phyloP scores from a whole-genome alignment of 2,888 invertebrate species.

The Ypsolopha sequella region DNA sequence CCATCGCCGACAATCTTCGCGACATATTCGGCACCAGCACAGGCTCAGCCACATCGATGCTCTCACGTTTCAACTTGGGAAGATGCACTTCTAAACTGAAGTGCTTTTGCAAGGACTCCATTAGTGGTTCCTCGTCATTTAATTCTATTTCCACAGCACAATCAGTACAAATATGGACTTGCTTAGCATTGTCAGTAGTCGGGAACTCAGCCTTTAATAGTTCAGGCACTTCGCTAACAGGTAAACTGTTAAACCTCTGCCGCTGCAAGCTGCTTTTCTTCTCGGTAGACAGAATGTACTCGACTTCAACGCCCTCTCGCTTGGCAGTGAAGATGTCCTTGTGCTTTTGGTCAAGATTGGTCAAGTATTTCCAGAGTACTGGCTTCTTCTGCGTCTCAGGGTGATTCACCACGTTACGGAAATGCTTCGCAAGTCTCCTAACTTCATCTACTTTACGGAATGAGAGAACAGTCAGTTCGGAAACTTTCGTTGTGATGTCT shows the following conservation, averaged over 20 bases:
- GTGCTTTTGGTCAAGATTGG: constrained; percentile 40
- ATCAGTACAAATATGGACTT: constrained; percentile 59
- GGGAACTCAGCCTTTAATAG: constrained; percentile 47
- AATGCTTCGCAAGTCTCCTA: constrained; percentile 47
- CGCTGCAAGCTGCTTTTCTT: constrained; percentile 55
- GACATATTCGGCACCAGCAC: constrained; percentile 56
- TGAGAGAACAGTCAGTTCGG: constrained; percentile 44
- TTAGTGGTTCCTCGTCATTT: constrained; percentile 52
- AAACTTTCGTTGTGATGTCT: constrained; percentile 28
- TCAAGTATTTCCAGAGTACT: constrained; percentile 35
- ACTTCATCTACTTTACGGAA: constrained; percentile 53
- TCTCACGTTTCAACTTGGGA: constrained; percentile 47
- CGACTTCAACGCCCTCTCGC: constrained; percentile 52
- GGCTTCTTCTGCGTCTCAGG: constrained; percentile 37
- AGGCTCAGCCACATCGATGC: constrained; percentile 56
- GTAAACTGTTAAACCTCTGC: constrained; percentile 58
- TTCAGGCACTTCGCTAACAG: constrained; percentile 58
- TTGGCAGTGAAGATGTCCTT: constrained; percentile 39
- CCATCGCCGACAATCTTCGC: constrained; percentile 47
- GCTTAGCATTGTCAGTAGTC: constrained; percentile 41
- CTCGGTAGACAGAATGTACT: constrained; percentile 60
- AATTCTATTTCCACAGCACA: constrained; percentile 55
- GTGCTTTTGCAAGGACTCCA: constrained; percentile 59
- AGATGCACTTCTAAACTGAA: constrained; percentile 47
- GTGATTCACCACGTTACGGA: constrained; percentile 41